Percentiles rank a stretch among this genome's conserved stretches.
These are phyloP conservation scores for Ganaspis brasiliensis DNA, from an alignment of 2,888 invertebrate genomes.

Conservation along the genomic window DNA sequence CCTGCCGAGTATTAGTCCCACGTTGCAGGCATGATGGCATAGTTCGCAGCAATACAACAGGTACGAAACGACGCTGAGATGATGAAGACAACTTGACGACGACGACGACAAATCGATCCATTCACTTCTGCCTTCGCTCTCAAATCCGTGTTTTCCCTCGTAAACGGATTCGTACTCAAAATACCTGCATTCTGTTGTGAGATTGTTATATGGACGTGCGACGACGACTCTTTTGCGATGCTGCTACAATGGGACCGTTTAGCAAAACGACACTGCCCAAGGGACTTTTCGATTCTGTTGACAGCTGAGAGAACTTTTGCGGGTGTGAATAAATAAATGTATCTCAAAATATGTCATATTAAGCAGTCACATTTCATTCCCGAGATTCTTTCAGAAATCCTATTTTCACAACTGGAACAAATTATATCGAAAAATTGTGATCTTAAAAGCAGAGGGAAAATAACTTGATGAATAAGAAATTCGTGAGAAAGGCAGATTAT, in stretches of 20 bases:
- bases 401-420: neutral
- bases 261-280: constrained; percentile 20
- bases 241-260: constrained; percentile 45
- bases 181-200: constrained; percentile 67
- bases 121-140: constrained; percentile 70
- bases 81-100: constrained; percentile 38
- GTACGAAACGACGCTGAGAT: constrained; percentile 46
- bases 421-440: no score
- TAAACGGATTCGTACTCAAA: constrained; percentile 73
- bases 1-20: constrained; percentile 57
- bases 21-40: constrained; percentile 55
- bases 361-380: neutral
- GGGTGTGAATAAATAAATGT: constrained; percentile 32
- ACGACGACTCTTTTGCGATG: constrained; percentile 44
- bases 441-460: no score
- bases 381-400: neutral
- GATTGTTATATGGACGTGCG: constrained; percentile 60
- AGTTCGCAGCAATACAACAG: constrained; percentile 50
- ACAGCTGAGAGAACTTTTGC: constrained; percentile 42
- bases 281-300: constrained; percentile 66
- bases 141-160: constrained; percentile 72
- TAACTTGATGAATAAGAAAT: no score
- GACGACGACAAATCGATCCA: constrained; percentile 75
- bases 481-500: no score
- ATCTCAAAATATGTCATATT: constrained; percentile 9